A percentile compares a stretch with the other conserved stretches of the same genome.
Conservation (phyloP, 2,888 invertebrate species). For the Eristalis intricaria region DNA sequence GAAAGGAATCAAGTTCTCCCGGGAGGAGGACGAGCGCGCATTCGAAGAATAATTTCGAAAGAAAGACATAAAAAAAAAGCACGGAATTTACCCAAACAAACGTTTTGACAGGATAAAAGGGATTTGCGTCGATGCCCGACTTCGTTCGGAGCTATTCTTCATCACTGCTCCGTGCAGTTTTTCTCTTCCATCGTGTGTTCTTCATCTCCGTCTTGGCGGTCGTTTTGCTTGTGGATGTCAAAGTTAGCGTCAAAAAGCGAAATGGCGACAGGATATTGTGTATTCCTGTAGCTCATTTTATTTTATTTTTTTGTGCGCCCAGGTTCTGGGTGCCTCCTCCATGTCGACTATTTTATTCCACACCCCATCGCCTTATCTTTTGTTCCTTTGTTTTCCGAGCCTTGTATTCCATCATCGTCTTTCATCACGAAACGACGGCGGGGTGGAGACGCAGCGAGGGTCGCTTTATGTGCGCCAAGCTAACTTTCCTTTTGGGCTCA, state of each 20-base stretch:
- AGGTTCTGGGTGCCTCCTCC: neutral
- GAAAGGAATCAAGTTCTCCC: conserved; percentile 47
- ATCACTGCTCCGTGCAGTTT: neutral
- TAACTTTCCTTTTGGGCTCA: conserved; percentile 17
- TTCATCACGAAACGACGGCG: conserved; percentile 18
- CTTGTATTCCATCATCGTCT: conserved; percentile 32
- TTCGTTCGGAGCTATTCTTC: conserved; percentile 4
- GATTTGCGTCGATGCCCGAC: conserved; percentile 21
- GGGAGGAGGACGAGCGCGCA: conserved; percentile 1
- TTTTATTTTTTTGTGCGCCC: conserved; percentile 4
- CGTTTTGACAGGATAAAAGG: conserved; percentile 43
- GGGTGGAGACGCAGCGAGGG: neutral
- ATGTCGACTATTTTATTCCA: neutral
- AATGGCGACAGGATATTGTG: conserved; percentile 70
- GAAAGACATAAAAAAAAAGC: neutral
- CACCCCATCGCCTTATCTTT: neutral
- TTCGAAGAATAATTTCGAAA: conserved; percentile 38
- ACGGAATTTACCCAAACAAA: conserved; percentile 31
- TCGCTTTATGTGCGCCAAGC: conserved; percentile 28
- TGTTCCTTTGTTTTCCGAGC: conserved; percentile 1
- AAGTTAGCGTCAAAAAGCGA: conserved; percentile 64
- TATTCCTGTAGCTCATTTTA: conserved; percentile 40
- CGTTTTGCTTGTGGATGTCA: conserved; percentile 50
- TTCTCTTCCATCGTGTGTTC: conserved; percentile 7
- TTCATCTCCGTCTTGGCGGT: neutral